These are phyloP conservation scores for Drosophila meridionalis DNA, from an alignment of 2,888 invertebrate species.

Conservation along the genomic window DNA sequence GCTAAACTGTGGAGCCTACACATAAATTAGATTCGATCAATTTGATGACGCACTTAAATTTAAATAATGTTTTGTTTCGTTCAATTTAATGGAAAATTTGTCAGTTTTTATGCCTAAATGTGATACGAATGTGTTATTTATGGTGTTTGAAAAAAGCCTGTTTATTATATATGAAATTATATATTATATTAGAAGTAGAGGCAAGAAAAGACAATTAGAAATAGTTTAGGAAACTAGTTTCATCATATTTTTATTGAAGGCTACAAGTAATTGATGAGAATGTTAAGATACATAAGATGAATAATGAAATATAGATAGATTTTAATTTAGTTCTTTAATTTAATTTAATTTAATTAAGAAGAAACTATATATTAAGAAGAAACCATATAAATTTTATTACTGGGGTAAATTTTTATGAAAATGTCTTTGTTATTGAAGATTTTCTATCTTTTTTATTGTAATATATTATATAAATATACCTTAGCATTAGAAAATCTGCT, in stretches of 20 bases:
- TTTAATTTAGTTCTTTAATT: no score
- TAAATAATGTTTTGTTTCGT: slow-evolving; percentile 34
- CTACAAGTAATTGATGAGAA: no score
- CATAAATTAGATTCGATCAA: neutral
- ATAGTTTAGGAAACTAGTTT: neutral
- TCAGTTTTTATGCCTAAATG: slow-evolving; percentile 19
- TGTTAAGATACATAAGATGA: no score
- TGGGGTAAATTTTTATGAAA: no score
- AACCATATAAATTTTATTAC: no score
- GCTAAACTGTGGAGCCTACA: slow-evolving; percentile 26
- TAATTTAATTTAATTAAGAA: no score
- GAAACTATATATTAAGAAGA: no score
- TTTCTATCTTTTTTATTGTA: no score
- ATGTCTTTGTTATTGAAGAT: no score
- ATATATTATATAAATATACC: no score
- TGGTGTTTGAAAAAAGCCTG: neutral
- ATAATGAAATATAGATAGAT: no score
- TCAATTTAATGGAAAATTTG: slow-evolving; percentile 43
- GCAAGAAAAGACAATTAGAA: neutral
- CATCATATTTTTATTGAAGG: neutral
- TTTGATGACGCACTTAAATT: slow-evolving; percentile 49
- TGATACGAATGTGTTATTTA: slow-evolving; percentile 26
- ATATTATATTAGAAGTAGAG: neutral
- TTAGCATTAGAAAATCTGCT: no score
- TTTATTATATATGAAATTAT: neutral